Evolutionary conservation across 2,888 invertebrate species (phyloP).

Genomic region (Trissonchulus sp.): DNA sequence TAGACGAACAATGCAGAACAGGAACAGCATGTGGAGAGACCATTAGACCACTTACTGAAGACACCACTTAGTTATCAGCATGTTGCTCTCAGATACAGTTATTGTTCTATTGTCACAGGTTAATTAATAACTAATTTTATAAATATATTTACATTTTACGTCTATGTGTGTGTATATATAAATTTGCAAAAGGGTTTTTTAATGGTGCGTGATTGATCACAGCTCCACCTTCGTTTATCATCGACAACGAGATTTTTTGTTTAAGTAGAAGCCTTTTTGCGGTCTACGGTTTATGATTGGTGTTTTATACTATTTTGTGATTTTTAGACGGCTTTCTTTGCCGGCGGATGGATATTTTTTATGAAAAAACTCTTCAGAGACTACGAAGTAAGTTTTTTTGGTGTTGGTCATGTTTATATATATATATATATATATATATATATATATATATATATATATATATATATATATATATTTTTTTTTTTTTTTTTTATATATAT

Average conservation of each 20-base stretch:
- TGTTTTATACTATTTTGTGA: constrained; percentile 8
- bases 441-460: too few relatives aligned
- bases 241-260: background rate
- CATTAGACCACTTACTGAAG: too few relatives aligned
- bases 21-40: too few relatives aligned
- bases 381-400: constrained; percentile 79
- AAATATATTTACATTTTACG: background rate
- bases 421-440: too few relatives aligned
- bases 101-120: background rate
- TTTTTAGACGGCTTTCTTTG: constrained; percentile 79
- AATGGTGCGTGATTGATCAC: background rate
- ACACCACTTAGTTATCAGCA: too few relatives aligned
- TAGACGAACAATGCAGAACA: too few relatives aligned
- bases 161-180: background rate
- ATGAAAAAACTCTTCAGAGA: constrained; percentile 91
- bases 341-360: constrained; percentile 96
- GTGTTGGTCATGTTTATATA: too few relatives aligned
- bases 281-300: too few relatives aligned
- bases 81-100: background rate
- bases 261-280: background rate
- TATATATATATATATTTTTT: too few relatives aligned
- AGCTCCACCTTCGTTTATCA: background rate
- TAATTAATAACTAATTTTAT: too few relatives aligned
- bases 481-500: too few relatives aligned
- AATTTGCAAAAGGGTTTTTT: background rate